A percentile compares a stretch with the other conserved stretches of the same genome.
These are phyloP conservation scores for Poeciliopsis turrubarensis DNA, from an alignment of 2,113 vertebrate genomes.

Conservation along the genomic window DNA sequence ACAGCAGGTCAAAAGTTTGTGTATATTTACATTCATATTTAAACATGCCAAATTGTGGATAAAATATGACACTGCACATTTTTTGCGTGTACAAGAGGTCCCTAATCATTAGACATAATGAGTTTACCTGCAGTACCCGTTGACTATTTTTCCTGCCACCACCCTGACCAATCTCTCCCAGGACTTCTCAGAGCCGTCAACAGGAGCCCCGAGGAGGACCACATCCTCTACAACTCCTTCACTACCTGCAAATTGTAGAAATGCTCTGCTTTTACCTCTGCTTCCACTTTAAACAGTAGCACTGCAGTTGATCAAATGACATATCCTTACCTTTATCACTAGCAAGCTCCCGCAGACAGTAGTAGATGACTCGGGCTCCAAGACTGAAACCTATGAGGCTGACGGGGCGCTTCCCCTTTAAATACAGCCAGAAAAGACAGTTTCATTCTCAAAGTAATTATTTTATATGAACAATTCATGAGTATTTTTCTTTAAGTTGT, in stretches of 20 bases:
- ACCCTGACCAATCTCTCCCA: constrained; percentile 88
- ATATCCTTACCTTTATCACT: constrained; percentile 83
- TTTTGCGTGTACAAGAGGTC: too few species aligned
- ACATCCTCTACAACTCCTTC: constrained; percentile 93
- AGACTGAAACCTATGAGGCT: constrained; percentile 96
- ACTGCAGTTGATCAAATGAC: not conserved
- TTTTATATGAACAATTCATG: not conserved
- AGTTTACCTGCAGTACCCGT: constrained; percentile 92
- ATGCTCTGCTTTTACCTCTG: not conserved
- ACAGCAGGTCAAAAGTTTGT: too few species aligned
- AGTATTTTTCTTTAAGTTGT: not conserved
- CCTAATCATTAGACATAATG: not conserved
- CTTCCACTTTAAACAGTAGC: not conserved
- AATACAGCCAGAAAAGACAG: constrained; percentile 5
- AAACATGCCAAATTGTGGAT: too few species aligned
- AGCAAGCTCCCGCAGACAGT: constrained; percentile 95
- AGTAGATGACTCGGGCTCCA: constrained; percentile 96
- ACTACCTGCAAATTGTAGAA: constrained; percentile 76
- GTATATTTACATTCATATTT: too few species aligned
- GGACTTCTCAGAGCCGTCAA: constrained; percentile 89
- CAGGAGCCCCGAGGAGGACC: constrained; percentile 91
- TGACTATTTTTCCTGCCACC: constrained; percentile 91
- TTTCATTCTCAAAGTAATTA: not conserved
- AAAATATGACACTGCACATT: too few species aligned
- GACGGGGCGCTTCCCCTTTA: constrained; percentile 91